Evolutionary conservation across 2,113 vertebrate species (phyloP), one percentile per base, ranked within the genome.

Genomic region (Dicrurus megarhynchus): DNA sequence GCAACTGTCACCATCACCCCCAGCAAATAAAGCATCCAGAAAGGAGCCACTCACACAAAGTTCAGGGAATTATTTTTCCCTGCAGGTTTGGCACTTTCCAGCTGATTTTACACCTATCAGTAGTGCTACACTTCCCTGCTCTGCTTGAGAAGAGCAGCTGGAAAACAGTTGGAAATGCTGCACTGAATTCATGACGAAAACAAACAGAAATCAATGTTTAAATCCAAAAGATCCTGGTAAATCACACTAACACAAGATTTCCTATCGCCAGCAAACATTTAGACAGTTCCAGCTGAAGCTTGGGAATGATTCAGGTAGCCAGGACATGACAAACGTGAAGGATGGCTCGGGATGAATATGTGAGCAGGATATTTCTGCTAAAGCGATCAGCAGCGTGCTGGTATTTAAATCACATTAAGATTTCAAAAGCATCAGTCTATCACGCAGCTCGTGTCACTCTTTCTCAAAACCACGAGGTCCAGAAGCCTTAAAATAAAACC

Each of bases 401-500:
- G 81, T 82, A 91, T 87, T 94, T 94, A 89, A 97, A 87, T 68
- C 87, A 39, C 89, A 91, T 94, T 87, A 89, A 87, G 89, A 87
- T 95, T 95, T 93, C 89, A 94, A 68, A 78, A 84, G 91, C 94
- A 61, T 52, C 70, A 6, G 84, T 93, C 77, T 28, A 89, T 93
- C 90, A 64, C 3, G 4, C 73, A 42, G 64, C 6, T 41, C 28
- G 1, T 8, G 37, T 65, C 90, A 44, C 87, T 42, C 30, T 49
- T 67, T 68, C 76, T 55, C 71, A 23, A 85, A 57, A n/a, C 60
- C 13, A 2, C 3, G 9, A 60, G 56, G 33, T 19, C 32, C 21
- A 53, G 37, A 68, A 93, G n/a, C 68, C 56, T 60, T 16, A 17
- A 55, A 69, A 70, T 5, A 68, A 57, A 60, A 52, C 26, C 59